These are phyloP conservation scores for Apodemia zela DNA, from an alignment of 2,888 invertebrate species.

Conservation along the genomic window DNA sequence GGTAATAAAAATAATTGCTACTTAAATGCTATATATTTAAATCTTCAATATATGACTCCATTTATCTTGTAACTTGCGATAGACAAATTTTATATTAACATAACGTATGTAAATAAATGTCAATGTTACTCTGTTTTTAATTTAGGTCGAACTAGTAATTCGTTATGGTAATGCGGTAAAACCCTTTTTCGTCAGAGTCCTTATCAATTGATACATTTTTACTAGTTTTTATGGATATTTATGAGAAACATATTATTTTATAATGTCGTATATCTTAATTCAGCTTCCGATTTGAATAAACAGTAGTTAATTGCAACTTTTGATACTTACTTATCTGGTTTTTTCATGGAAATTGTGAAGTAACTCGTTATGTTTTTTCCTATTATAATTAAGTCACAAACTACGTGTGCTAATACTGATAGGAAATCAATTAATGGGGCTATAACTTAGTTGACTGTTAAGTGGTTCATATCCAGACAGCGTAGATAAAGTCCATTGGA, in stretches of 20 bases:
- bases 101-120: neutral
- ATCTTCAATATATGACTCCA: constrained; percentile 10
- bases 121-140: constrained; percentile 5
- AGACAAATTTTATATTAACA: constrained; percentile 4
- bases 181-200: neutral
- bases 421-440: too few relatives aligned
- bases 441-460: too few relatives aligned
- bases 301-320: neutral
- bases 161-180: neutral
- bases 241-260: constrained; percentile 11
- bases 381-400: too few relatives aligned
- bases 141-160: constrained; percentile 9
- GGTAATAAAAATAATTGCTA: constrained; percentile 6
- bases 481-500: constrained; percentile 21
- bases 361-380: too few relatives aligned
- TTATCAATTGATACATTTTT: constrained; percentile 9
- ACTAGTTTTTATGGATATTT: constrained; percentile 1
- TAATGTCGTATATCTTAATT: constrained; percentile 3
- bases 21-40: constrained; percentile 9
- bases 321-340: neutral
- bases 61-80: constrained; percentile 8
- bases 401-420: too few relatives aligned
- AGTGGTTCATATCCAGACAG: neutral
- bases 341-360: too few relatives aligned
- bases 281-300: constrained; percentile 11